These are phyloP conservation scores for Nymphalis io DNA, from an alignment of 1,140 invertebrate species.

Conservation along the genomic window DNA sequence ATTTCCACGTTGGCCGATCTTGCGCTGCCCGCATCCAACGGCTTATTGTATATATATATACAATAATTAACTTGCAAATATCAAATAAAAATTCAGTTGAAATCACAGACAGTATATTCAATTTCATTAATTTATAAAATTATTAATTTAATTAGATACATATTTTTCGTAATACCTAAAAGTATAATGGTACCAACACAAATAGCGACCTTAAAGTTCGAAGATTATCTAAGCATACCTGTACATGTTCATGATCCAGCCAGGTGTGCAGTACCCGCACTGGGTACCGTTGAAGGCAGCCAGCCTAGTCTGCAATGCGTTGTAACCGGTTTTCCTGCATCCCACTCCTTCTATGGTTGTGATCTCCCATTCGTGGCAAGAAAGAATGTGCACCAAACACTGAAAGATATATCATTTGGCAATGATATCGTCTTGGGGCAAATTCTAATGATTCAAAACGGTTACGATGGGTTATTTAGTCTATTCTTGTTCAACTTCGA, in stretches of 20 bases:
- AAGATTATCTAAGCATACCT: constrained; percentile 71
- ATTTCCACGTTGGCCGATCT: too few relatives aligned
- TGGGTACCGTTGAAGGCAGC: constrained; percentile 89
- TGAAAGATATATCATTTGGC: constrained; percentile 58
- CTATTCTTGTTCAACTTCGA: too few relatives aligned
- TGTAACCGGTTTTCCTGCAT: constrained; percentile 85
- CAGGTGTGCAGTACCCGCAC: constrained; percentile 91
- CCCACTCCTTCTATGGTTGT: constrained; percentile 91
- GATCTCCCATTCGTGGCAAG: constrained; percentile 88
- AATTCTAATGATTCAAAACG: not conserved
- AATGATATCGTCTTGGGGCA: too few relatives aligned
- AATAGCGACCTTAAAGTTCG: not conserved
- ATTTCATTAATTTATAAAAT: too few relatives aligned
- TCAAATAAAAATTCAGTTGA: too few relatives aligned
- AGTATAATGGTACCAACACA: not conserved
- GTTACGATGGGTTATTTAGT: too few relatives aligned
- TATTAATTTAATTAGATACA: too few relatives aligned
- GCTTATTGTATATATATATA: too few relatives aligned
- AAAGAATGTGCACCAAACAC: constrained; percentile 86
- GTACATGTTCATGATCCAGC: constrained; percentile 93
- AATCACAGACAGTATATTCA: too few relatives aligned
- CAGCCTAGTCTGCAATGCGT: constrained; percentile 84
- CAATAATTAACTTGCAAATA: too few relatives aligned
- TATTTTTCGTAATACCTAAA: too few relatives aligned
- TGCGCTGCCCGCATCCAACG: too few relatives aligned